Evolutionary conservation across 1,140 invertebrate species (phyloP).

Genomic region (Lepeophtheirus salmonis): DNA sequence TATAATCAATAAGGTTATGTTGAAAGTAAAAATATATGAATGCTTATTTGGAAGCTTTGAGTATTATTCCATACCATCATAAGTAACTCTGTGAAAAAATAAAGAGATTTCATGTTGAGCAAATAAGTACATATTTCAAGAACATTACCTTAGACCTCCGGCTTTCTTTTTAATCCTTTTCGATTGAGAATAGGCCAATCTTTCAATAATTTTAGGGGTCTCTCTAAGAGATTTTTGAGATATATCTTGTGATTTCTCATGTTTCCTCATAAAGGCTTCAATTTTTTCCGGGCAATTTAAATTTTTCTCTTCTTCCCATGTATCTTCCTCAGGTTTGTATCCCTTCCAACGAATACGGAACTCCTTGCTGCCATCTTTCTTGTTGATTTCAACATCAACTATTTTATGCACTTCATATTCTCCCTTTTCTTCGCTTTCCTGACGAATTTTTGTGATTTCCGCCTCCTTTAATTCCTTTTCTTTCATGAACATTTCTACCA

Average conservation of each 20-base stretch:
- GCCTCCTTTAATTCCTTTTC: background rate
- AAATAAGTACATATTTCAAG: no score
- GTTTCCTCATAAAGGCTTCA: conserved; percentile 1
- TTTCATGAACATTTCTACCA: background rate
- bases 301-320: conserved; percentile 5
- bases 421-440: conserved; percentile 1
- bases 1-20: no score
- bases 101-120: no score
- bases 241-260: background rate
- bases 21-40: no score
- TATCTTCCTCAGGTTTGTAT: background rate
- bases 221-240: background rate
- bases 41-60: no score
- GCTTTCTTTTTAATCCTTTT: no score
- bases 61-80: no score
- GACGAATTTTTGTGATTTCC: background rate
- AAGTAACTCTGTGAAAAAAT: no score
- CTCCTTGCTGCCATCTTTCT: background rate
- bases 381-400: background rate
- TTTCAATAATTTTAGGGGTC: background rate
- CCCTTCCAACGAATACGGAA: conserved; percentile 8
- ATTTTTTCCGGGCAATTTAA: background rate
- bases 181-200: no score
- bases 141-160: no score
- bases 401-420: background rate